A percentile compares a stretch with the other conserved stretches of the same genome.
phyloP scores from a whole-genome alignment of 2,888 invertebrate genomes.

The Phorcus lineatus region DNA sequence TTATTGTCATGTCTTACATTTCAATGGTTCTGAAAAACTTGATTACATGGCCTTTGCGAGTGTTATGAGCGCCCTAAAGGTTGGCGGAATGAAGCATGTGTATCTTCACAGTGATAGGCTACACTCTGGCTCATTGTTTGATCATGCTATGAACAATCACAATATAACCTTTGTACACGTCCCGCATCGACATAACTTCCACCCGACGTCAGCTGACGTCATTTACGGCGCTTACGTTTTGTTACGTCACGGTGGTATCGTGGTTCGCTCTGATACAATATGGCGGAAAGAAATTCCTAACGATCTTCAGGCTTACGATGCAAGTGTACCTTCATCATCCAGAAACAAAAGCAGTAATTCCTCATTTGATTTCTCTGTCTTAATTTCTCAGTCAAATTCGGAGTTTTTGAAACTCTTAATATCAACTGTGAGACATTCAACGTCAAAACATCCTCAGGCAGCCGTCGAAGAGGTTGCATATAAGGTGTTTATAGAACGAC shows the following conservation, averaged over 20 bases:
- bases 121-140: conserved; percentile 32
- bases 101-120: conserved; percentile 35
- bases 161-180: conserved; percentile 19
- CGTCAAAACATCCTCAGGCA: not conserved
- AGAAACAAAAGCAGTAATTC: conserved; percentile 22
- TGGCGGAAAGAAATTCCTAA: conserved; percentile 23
- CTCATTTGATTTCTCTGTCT: conserved; percentile 24
- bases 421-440: conserved; percentile 21
- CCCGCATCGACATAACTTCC: not conserved
- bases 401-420: conserved; percentile 17
- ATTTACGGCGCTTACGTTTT: conserved; percentile 31
- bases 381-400: conserved; percentile 22
- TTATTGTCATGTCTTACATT: conserved; percentile 31
- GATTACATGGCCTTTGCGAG: conserved; percentile 34
- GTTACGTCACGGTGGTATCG: conserved; percentile 17
- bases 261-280: conserved; percentile 18
- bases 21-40: not conserved
- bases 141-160: conserved; percentile 3
- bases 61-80: conserved; percentile 37
- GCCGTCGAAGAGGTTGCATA: conserved; percentile 24
- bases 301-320: not conserved
- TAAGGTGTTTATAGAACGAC: conserved; percentile 24
- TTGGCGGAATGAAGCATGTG: conserved; percentile 28
- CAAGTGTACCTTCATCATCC: conserved; percentile 18
- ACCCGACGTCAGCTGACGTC: not conserved